Conservation (phyloP, 1,140 invertebrate species). For the Listronotus oregonensis region DNA sequence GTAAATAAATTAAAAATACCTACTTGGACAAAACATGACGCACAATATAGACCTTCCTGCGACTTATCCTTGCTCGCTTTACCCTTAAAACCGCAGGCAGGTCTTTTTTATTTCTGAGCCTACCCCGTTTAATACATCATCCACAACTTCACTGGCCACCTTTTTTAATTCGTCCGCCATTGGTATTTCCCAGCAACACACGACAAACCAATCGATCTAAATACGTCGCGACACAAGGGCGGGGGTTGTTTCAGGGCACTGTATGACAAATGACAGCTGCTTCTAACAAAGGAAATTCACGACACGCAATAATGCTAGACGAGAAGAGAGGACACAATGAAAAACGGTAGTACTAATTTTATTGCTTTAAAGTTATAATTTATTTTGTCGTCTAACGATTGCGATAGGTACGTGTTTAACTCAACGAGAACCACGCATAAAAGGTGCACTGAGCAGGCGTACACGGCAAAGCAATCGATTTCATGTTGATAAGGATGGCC, state of each 20-base stretch:
- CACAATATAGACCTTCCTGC: conserved; percentile 44
- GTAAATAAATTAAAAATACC: conserved; percentile 15
- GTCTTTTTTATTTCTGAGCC: conserved; percentile 32
- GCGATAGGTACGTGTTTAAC: no score
- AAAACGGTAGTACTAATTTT: no score
- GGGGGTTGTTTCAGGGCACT: background rate
- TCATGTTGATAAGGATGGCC: no score
- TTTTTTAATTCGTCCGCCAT: conserved; percentile 39
- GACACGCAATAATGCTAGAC: no score
- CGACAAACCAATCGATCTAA: background rate
- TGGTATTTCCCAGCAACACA: background rate
- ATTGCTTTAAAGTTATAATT: no score
- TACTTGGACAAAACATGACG: conserved; percentile 48
- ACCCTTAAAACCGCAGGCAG: conserved; percentile 6
- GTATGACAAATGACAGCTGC: no score
- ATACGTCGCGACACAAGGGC: background rate
- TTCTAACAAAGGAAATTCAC: no score
- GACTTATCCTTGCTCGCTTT: background rate
- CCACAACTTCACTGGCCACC: conserved; percentile 41
- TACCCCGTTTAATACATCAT: conserved; percentile 47
- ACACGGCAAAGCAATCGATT: no score
- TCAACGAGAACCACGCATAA: no score
- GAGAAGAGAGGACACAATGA: no score
- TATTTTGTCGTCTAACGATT: no score
- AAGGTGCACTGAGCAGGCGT: no score